A percentile compares a stretch with the other conserved stretches of the same genome.
These are phyloP conservation scores for Drosophila lutescens DNA, from an alignment of 2,888 invertebrate genomes.

Conservation along the genomic window DNA sequence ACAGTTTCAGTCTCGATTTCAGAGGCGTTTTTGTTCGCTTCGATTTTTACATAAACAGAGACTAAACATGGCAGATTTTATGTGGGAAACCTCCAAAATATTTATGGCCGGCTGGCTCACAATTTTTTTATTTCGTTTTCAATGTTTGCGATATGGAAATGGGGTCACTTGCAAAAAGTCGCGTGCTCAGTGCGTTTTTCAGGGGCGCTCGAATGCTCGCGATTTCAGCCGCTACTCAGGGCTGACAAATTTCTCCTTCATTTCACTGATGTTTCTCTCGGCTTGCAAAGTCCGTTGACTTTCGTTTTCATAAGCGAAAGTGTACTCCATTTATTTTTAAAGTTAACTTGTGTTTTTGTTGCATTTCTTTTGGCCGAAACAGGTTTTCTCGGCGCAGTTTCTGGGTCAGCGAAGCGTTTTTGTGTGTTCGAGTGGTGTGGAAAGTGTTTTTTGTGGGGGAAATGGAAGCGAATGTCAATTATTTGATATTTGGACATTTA, in stretches of 20 bases:
- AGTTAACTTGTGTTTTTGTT: slow-evolving; percentile 70
- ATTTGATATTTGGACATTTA: slow-evolving; percentile 71
- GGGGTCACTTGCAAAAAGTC: slow-evolving; percentile 75
- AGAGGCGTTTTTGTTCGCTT: slow-evolving; percentile 29
- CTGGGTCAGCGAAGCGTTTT: slow-evolving; percentile 72
- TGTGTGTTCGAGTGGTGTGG: slow-evolving; percentile 39
- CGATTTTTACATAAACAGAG: slow-evolving; percentile 55
- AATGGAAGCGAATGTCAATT: slow-evolving; percentile 60
- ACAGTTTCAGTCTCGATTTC: slow-evolving; percentile 31
- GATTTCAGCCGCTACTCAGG: slow-evolving; percentile 54
- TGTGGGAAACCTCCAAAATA: slow-evolving; percentile 74
- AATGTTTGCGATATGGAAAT: slow-evolving; percentile 72
- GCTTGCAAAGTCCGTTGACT: slow-evolving; percentile 80
- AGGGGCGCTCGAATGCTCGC: slow-evolving; percentile 64
- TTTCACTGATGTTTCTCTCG: slow-evolving; percentile 55
- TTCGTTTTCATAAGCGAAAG: slow-evolving; percentile 84
- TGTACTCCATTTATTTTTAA: slow-evolving; percentile 79
- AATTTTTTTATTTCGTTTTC: slow-evolving; percentile 63
- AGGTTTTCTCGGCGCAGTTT: slow-evolving; percentile 56
- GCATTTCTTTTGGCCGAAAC: slow-evolving; percentile 74
- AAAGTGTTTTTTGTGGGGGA: slow-evolving; percentile 63
- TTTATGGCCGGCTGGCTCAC: slow-evolving; percentile 62
- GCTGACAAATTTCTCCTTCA: slow-evolving; percentile 70
- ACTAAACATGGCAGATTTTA: slow-evolving; percentile 65
- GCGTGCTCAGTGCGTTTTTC: slow-evolving; percentile 66